A percentile compares a stretch with the other conserved stretches of the same genome.
Conservation (phyloP, 2,113 vertebrate genomes). For the Vidua chalybeata region DNA sequence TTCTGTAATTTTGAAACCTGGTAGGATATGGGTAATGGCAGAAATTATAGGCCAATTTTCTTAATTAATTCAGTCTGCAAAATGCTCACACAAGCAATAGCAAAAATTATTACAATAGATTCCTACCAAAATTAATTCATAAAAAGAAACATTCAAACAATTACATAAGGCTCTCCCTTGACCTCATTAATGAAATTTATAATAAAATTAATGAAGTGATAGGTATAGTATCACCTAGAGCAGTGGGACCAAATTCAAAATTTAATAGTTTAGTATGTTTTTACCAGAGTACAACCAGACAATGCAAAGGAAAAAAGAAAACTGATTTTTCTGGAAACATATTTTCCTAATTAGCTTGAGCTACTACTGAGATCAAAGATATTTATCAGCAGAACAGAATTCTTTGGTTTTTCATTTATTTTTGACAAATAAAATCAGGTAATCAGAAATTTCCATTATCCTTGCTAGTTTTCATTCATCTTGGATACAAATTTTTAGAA, state of each 20-base stretch:
- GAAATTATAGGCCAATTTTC: constrained; percentile 68
- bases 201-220: neutral
- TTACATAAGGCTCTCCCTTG: neutral
- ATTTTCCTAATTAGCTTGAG: neutral
- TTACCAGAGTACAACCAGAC: neutral
- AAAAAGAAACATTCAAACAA: constrained; percentile 32
- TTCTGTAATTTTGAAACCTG: constrained; percentile 54
- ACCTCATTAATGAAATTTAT: constrained; percentile 37
- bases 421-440: neutral
- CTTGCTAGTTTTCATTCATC: neutral
- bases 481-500: neutral
- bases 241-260: neutral
- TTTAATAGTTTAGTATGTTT: neutral
- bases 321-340: neutral
- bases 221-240: neutral
- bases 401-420: neutral
- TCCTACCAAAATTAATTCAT: constrained; percentile 61
- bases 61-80: constrained; percentile 71
- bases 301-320: neutral
- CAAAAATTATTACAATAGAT: constrained; percentile 67
- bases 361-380: neutral
- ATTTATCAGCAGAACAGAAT: neutral
- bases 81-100: constrained; percentile 44
- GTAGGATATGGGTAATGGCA: constrained; percentile 24
- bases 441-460: neutral